Percentiles rank a stretch among this genome's conserved stretches.
These are phyloP conservation scores for Thymelicus sylvestris DNA, from an alignment of 2,888 invertebrate species.

Conservation along the genomic window DNA sequence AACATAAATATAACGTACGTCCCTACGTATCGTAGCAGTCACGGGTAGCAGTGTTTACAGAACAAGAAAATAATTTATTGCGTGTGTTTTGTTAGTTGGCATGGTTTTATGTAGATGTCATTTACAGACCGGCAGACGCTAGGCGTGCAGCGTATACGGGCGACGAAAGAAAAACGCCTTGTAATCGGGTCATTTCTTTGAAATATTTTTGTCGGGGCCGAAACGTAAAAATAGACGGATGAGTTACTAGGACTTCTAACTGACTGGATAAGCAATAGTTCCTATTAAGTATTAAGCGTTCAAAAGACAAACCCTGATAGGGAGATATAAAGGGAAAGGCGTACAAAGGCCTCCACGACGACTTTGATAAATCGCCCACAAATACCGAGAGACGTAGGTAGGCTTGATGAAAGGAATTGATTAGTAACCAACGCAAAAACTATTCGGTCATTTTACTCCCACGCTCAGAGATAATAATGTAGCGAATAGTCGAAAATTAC, in stretches of 20 bases:
- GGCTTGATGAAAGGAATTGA: constrained; percentile 33
- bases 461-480: constrained; percentile 3
- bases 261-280: constrained; percentile 16
- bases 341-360: constrained; percentile 27
- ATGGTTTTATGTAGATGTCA: constrained; percentile 21
- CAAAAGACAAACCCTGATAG: constrained; percentile 10
- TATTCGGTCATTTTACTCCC: constrained; percentile 30
- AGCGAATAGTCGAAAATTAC: constrained; percentile 3
- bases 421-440: constrained; percentile 27
- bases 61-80: constrained; percentile 18
- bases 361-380: constrained; percentile 38
- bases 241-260: constrained; percentile 22
- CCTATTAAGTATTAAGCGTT: too few relatives aligned
- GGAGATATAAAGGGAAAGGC: constrained; percentile 29
- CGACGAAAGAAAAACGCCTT: constrained; percentile 39
- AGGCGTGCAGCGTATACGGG: constrained; percentile 36
- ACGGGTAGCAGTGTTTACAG: constrained; percentile 14
- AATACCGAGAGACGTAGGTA: constrained; percentile 22
- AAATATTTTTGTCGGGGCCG: constrained; percentile 25
- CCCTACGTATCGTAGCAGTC: too few relatives aligned
- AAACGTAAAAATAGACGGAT: constrained; percentile 26
- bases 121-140: constrained; percentile 39
- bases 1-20: constrained; percentile 2
- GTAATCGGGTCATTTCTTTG: constrained; percentile 41
- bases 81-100: constrained; percentile 16